Evolutionary conservation across 2,888 invertebrate genomes (phyloP).

Genomic region (Lomographa bimaculata): DNA sequence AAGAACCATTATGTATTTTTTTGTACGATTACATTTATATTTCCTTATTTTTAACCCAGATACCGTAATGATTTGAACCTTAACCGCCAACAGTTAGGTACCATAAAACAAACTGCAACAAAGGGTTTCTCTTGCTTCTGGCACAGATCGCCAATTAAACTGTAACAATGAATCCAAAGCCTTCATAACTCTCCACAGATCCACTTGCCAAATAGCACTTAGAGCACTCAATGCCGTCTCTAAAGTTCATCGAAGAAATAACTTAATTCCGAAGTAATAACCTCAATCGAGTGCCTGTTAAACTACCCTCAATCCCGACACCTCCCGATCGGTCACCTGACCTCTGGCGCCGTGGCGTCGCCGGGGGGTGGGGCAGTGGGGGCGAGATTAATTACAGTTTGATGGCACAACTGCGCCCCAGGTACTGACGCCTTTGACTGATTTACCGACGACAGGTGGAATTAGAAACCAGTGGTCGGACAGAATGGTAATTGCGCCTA

Average conservation of each 20-base stretch:
- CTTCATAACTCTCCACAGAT: conserved; percentile 13
- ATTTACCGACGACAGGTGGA: conserved; percentile 47
- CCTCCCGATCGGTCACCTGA: conserved; percentile 56
- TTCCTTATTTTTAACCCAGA: too few relatives aligned
- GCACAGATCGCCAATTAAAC: conserved; percentile 18
- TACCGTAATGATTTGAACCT: too few relatives aligned
- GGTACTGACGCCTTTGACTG: conserved; percentile 43
- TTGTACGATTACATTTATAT: too few relatives aligned
- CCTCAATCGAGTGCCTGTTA: conserved; percentile 14
- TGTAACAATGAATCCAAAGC: conserved; percentile 21
- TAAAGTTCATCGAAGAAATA: conserved; percentile 2
- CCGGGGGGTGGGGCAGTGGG: conserved; percentile 30
- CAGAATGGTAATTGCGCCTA: conserved; percentile 8
- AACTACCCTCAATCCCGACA: conserved; percentile 12
- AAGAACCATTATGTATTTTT: too few relatives aligned
- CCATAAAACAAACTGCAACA: conserved; percentile 16
- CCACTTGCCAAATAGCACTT: conserved; percentile 22
- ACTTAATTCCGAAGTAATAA: conserved; percentile 12
- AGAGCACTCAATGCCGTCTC: conserved; percentile 3
- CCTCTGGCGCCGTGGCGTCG: conserved; percentile 58
- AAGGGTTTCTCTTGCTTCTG: conserved; percentile 15
- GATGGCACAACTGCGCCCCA: conserved; percentile 61
- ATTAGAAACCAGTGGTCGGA: conserved; percentile 42
- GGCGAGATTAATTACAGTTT: conserved; percentile 75
- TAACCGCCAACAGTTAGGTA: too few relatives aligned